Evolutionary conservation across 2,113 vertebrate species (phyloP).

Genomic region (Poecilia latipinna): DNA sequence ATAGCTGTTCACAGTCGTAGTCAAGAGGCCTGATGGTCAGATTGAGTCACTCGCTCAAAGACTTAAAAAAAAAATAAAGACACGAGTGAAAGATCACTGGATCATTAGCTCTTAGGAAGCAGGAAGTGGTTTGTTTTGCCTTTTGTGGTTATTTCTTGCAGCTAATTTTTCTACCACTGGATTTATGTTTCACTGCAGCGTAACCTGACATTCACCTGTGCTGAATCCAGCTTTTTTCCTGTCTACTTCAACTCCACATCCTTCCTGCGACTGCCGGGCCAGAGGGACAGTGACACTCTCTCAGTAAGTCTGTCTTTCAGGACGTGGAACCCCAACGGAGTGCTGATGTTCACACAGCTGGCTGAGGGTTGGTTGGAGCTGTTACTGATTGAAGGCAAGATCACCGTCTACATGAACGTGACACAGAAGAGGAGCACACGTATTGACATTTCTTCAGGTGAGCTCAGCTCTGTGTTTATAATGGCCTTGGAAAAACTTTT

Average conservation of each 20-base stretch:
- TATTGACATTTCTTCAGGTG: constrained; percentile 93
- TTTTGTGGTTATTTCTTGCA: too few relatives aligned
- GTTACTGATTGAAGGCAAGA: constrained; percentile 88
- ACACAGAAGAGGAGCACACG: constrained; percentile 87
- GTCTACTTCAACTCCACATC: constrained; percentile 96
- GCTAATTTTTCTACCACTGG: neutral
- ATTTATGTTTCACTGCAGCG: constrained; percentile 73
- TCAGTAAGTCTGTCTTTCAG: constrained; percentile 92
- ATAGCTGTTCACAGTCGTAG: too few relatives aligned
- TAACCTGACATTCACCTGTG: constrained; percentile 93
- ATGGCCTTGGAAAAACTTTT: too few relatives aligned
- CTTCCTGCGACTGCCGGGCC: constrained; percentile 89
- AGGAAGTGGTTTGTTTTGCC: neutral
- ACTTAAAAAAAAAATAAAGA: too few relatives aligned
- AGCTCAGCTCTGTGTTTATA: constrained; percentile 1
- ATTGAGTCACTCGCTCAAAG: too few relatives aligned
- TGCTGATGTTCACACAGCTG: constrained; percentile 89
- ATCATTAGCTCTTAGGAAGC: neutral
- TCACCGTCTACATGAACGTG: constrained; percentile 87
- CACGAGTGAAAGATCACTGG: too few relatives aligned
- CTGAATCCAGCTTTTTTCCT: constrained; percentile 88
- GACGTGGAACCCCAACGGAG: constrained; percentile 93
- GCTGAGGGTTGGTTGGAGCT: constrained; percentile 90
- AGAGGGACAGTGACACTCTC: constrained; percentile 85
- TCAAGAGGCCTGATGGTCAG: too few relatives aligned